Evolutionary conservation across 2,113 vertebrate species (phyloP).

Genomic region (Petromus typicus): DNA sequence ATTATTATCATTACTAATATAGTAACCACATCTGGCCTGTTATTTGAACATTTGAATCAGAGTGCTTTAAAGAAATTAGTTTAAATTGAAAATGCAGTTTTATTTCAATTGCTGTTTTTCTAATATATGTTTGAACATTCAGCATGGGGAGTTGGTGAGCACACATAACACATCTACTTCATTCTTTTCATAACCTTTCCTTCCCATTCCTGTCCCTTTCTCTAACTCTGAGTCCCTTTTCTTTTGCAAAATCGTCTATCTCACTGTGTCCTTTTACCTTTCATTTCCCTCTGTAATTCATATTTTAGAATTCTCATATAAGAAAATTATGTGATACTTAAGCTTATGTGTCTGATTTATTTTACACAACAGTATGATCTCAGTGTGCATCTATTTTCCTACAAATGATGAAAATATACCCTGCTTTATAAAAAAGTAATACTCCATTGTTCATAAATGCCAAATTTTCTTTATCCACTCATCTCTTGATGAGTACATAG

Average conservation of each 20-base stretch:
- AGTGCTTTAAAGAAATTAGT: not conserved
- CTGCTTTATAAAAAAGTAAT: not conserved
- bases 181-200: not conserved
- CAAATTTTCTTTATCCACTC: not conserved
- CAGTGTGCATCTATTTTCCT: not conserved
- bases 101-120: slow-evolving; percentile 19
- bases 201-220: not conserved
- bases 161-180: not conserved
- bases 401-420: not conserved
- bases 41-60: slow-evolving; percentile 15
- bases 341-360: not conserved
- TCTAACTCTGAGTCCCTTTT: not conserved
- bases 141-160: not conserved
- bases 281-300: not conserved
- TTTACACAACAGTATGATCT: not conserved
- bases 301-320: not conserved
- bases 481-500: not conserved
- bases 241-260: not conserved
- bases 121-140: not conserved
- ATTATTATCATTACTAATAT: slow-evolving; percentile 7
- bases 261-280: not conserved
- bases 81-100: slow-evolving; percentile 28
- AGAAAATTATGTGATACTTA: not conserved
- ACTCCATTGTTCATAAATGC: not conserved
- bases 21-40: not conserved